phyloP scores from a whole-genome alignment of 1,140 invertebrate species.

The Drosophila busckii region DNA sequence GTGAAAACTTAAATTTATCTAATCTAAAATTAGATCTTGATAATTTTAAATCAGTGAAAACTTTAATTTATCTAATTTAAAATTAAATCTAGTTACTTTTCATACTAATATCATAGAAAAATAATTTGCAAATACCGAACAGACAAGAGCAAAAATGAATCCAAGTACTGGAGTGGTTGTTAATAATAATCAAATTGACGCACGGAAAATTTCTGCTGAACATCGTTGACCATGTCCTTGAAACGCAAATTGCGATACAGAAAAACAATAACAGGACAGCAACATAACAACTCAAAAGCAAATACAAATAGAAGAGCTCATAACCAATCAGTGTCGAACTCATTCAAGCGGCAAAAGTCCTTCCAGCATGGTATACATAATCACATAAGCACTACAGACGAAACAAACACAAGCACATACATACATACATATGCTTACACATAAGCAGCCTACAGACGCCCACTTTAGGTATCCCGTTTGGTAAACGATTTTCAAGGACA shows the following conservation, averaged over 20 bases:
- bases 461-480: slow-evolving; percentile 15
- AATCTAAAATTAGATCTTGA: too few species aligned
- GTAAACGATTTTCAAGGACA: slow-evolving; percentile 64
- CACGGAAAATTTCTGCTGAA: slow-evolving; percentile 34
- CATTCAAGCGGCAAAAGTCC: neutral
- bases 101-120: too few species aligned
- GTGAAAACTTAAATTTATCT: too few species aligned
- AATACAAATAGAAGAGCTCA: too few species aligned
- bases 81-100: too few species aligned
- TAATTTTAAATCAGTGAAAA: too few species aligned
- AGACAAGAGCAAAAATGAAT: slow-evolving; percentile 1
- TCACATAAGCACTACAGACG: slow-evolving; percentile 3
- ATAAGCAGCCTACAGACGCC: neutral
- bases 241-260: slow-evolving; percentile 55
- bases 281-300: slow-evolving; percentile 13
- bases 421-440: slow-evolving; percentile 1
- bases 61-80: too few species aligned
- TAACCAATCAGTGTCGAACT: too few species aligned
- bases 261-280: slow-evolving; percentile 30
- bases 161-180: slow-evolving; percentile 1
- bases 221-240: slow-evolving; percentile 62
- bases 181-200: slow-evolving; percentile 43
- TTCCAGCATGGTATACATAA: neutral
- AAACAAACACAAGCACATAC: neutral
- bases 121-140: neutral